These are phyloP conservation scores for Hemicrepidius hirtus DNA, from an alignment of 2,888 invertebrate genomes.

Conservation along the genomic window DNA sequence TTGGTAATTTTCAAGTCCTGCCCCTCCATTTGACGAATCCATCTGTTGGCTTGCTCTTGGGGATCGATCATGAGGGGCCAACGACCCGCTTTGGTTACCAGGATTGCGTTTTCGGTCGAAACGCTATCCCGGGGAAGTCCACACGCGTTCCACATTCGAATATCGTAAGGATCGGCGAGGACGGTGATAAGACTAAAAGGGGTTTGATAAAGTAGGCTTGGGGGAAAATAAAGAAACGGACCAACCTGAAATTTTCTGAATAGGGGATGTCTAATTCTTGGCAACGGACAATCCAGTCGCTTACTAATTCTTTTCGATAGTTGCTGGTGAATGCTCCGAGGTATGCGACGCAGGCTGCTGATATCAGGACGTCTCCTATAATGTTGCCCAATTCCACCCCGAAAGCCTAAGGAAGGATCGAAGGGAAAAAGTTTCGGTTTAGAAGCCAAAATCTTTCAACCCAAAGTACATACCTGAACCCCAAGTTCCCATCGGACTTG, in stretches of 20 bases:
- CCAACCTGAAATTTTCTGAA: constrained; percentile 79
- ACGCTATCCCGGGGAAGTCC: constrained; percentile 91
- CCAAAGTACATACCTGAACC: constrained; percentile 76
- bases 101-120: constrained; percentile 94
- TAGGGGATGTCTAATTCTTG: constrained; percentile 80
- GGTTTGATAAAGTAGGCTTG: neutral
- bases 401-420: constrained; percentile 76
- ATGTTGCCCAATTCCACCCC: constrained; percentile 82
- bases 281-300: constrained; percentile 82
- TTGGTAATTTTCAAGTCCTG: constrained; percentile 86
- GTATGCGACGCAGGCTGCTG: constrained; percentile 92
- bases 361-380: constrained; percentile 90
- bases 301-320: constrained; percentile 81
- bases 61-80: constrained; percentile 97
- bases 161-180: constrained; percentile 89
- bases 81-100: constrained; percentile 86
- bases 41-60: constrained; percentile 95
- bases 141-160: constrained; percentile 91
- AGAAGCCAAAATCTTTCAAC: neutral
- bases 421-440: too few species aligned
- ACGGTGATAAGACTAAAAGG: constrained; percentile 81
- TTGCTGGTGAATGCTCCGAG: constrained; percentile 90
- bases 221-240: constrained; percentile 44
- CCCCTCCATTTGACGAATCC: constrained; percentile 92
- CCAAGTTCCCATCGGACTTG: constrained; percentile 88